Evolutionary conservation across 2,113 vertebrate species (phyloP), one percentile per base, ranked within the genome.

Genomic region (Psittacula cyanocephala): DNA sequence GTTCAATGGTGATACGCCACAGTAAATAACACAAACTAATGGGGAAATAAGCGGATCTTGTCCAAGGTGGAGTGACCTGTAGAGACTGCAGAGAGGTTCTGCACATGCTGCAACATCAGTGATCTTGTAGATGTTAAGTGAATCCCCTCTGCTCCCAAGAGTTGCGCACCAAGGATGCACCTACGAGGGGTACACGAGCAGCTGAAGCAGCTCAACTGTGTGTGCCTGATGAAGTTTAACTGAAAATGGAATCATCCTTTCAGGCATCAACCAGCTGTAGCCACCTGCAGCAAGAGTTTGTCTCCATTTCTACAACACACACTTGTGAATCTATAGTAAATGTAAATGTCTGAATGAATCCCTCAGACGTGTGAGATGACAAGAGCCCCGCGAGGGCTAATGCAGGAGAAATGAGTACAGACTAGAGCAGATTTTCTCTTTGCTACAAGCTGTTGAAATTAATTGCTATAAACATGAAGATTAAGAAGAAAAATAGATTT

Each of bases 111-210:
- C 15, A 18, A 2, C 1, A 0, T 6, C 72, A 19, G 8, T 5
- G 29, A 78, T 43, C 83, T 8, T 47, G 24, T 11, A 3, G 7
- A 35, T 29, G 6, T 31, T 1, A 0, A 14, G 18, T 18, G 64
- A 94, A 69, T 13, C n/a, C 23, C 13, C 24, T 49, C 75, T 46
- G 57, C 10, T 70, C 37, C 37, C 55, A 29, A 7, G 25, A 18
- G 20, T 4, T 16, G 19, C 16, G 5, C 27, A 29, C 17, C 33
- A 46, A n/a, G 31, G 35, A 11, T 16, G 6, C 19, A 15, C 8
- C 43, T 24, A 9, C 0, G 1, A 3, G 2, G 10, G 28, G 8
- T 27, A 37, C 7, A 1, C 0, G 13, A 33, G 37, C 37, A 89
- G 43, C 35, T 20, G 44, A 18, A 46, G 15, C 68, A 6, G 16